Evolutionary conservation across 2,888 invertebrate species (phyloP).

Genomic region (Bombylius discolor): DNA sequence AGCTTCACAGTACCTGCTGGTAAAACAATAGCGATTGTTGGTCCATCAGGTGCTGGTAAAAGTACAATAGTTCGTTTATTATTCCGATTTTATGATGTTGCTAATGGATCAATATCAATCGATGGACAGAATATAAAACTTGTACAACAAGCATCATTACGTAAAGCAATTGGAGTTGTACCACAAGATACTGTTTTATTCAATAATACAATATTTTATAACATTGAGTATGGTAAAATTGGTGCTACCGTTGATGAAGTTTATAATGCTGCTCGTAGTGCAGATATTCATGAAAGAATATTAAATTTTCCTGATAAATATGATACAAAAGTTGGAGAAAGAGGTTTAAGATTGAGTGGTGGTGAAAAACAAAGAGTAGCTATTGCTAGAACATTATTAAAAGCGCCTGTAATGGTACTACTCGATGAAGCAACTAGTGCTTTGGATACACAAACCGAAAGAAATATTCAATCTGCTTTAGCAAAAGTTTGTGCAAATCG

Average conservation of each 20-base stretch:
- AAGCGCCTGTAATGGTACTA: conserved; percentile 78
- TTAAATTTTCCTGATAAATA: conserved; percentile 82
- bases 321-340: conserved; percentile 83
- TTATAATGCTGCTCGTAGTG: conserved; percentile 76
- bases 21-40: conserved; percentile 74
- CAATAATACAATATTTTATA: conserved; percentile 85
- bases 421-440: conserved; percentile 94
- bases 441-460: conserved; percentile 87
- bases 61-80: conserved; percentile 89
- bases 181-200: conserved; percentile 96
- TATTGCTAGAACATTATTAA: conserved; percentile 88
- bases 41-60: conserved; percentile 86
- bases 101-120: conserved; percentile 70
- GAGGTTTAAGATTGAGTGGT: conserved; percentile 88
- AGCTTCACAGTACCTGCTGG: conserved; percentile 71
- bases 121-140: conserved; percentile 82
- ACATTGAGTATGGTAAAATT: conserved; percentile 83
- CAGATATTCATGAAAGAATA: conserved; percentile 89
- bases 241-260: conserved; percentile 68
- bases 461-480: conserved; percentile 84
- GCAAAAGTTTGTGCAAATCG: conserved; percentile 74
- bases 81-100: conserved; percentile 93
- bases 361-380: conserved; percentile 97
- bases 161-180: conserved; percentile 81
- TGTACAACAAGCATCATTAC: conserved; percentile 70